Evolutionary conservation across 2,113 vertebrate species (phyloP), one percentile per base, ranked within the genome.

Genomic region (Meriones unguiculatus): DNA sequence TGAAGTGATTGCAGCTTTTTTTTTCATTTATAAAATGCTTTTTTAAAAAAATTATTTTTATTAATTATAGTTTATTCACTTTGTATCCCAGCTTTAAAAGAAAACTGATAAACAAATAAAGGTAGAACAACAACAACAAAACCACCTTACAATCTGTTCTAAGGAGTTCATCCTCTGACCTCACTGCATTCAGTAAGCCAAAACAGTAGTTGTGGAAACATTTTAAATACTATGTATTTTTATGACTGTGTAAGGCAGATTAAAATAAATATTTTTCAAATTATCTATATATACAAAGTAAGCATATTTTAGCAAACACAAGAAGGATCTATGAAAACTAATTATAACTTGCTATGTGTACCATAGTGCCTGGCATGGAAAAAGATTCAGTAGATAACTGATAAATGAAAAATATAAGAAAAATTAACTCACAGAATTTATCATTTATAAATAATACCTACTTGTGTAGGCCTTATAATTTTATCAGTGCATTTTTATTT

Each of bases 161-260:
- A 65, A 72, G 14, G 35, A 91, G 67, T 73, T 84, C 12, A 28
- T 86, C 67, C 87, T 73, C 50, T 28, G 67, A 90, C 22, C 10
- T 88, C 41, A 92, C 1, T 4, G 35, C 2, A 81, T 20, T 14
- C 70, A 62, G 14, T 38, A 64, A 85, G 30, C 62, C 93, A 92
- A 77, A 95, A 89, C 64, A 80, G 35, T 20, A 86, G 32, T 67
- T 72, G 89, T 96, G 62, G 54, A 81, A 72, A 88, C 35, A 76
- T 90, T 75, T 85, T 32, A 54, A 75, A 93, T 75, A 87, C 24
- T 32, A 72, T 1, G 5, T 93, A 50, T 64, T 78, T 96, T 86
- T 89, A 87, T 30, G n/a, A 93, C 32, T 57, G 24, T 54, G 3
- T 54, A 97, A 88, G 70, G 24, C 87, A 73, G n/a, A 95, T n/a